phyloP scores from a whole-genome alignment of 2,888 invertebrate species.

The Eristalis tenax region DNA sequence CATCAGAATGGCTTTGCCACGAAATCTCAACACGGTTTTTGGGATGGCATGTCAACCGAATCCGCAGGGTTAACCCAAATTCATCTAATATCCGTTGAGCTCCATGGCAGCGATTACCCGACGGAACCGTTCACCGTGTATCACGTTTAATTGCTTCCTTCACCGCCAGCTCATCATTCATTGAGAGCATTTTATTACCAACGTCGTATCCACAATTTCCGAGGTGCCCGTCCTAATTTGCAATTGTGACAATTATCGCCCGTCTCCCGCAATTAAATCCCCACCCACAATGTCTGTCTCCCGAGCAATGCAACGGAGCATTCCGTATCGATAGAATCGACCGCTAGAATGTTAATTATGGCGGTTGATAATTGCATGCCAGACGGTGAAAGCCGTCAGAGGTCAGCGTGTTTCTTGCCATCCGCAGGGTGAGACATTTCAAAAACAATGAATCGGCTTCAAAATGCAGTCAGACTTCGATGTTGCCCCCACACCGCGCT shows the following conservation, averaged over 20 bases:
- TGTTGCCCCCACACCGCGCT: too few relatives aligned
- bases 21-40: neutral
- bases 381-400: neutral
- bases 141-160: slow-evolving; percentile 1
- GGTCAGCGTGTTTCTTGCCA: too few relatives aligned
- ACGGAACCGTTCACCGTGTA: neutral
- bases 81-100: neutral
- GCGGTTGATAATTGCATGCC: neutral
- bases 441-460: neutral
- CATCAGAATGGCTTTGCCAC: neutral
- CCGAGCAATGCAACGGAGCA: neutral
- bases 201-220: neutral
- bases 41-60: neutral
- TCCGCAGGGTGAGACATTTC: neutral
- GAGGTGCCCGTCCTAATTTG: neutral
- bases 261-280: neutral
- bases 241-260: neutral
- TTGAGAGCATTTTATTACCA: neutral
- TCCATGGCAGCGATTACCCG: neutral
- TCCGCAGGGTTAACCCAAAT: neutral
- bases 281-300: neutral
- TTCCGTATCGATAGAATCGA: neutral
- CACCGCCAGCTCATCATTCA: neutral
- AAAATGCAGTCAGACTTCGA: neutral
- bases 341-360: neutral